Evolutionary conservation across 2,888 invertebrate species (phyloP).

Genomic region (Phaonia tiefii): DNA sequence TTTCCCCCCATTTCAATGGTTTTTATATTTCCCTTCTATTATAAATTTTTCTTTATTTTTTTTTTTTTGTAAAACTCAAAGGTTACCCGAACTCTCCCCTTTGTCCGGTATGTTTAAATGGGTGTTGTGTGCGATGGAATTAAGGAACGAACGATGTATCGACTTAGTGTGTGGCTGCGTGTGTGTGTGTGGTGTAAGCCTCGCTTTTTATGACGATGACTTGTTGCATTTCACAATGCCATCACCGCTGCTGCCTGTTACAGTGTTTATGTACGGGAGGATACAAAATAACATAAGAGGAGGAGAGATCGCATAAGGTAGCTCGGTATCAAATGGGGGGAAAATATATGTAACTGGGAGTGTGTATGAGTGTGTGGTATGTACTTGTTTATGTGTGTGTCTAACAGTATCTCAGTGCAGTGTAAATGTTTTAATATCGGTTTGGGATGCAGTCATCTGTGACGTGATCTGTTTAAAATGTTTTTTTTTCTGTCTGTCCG

Average conservation of each 20-base stretch:
- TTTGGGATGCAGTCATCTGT: conserved; percentile 64
- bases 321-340: neutral
- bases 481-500: conserved; percentile 23
- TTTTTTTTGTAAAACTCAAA: neutral
- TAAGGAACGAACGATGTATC: no score
- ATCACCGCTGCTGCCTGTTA: neutral
- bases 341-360: no score
- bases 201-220: neutral
- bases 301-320: neutral
- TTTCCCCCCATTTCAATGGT: neutral
- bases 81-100: neutral
- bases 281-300: neutral
- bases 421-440: conserved; percentile 31
- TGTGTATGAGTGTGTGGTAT: neutral
- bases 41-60: neutral
- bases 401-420: conserved; percentile 56
- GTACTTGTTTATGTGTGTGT: conserved; percentile 6
- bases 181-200: conserved; percentile 13
- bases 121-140: neutral
- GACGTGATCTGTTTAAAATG: conserved; percentile 63
- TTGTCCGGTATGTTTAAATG: neutral
- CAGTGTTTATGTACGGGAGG: conserved; percentile 13
- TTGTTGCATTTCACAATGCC: conserved; percentile 29
- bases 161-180: neutral
- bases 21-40: no score